phyloP scores from a whole-genome alignment of 2,888 invertebrate species.

The Dyspetes luteomarginatus region DNA sequence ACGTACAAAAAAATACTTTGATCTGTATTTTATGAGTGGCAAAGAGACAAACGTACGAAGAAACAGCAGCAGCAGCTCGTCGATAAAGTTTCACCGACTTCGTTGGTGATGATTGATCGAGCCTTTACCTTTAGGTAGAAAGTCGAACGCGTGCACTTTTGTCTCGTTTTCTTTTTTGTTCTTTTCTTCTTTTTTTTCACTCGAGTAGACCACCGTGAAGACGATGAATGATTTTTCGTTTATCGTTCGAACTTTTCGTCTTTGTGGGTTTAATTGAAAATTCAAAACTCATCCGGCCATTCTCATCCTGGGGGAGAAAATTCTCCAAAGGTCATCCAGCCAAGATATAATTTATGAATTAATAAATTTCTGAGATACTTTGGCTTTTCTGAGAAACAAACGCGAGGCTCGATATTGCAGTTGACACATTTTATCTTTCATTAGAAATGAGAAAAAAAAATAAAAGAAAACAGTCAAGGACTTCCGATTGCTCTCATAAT shows the following conservation, averaged over 20 bases:
- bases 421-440: not conserved
- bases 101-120: constrained; percentile 55
- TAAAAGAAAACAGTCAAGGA: too few species aligned
- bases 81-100: constrained; percentile 56
- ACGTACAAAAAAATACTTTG: constrained; percentile 16
- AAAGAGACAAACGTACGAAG: not conserved
- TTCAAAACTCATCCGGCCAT: constrained; percentile 2
- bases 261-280: not conserved
- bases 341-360: constrained; percentile 53
- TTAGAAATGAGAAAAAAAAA: not conserved
- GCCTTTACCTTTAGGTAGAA: constrained; percentile 43
- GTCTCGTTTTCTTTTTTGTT: constrained; percentile 35
- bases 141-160: constrained; percentile 49
- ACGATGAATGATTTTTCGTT: constrained; percentile 54
- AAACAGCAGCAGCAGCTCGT: constrained; percentile 6
- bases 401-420: not conserved
- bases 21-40: not conserved
- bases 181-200: constrained; percentile 40
- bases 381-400: constrained; percentile 22
- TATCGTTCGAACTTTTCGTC: constrained; percentile 18
- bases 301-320: not conserved
- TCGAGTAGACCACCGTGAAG: not conserved
- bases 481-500: not conserved
- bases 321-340: constrained; percentile 46
- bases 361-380: constrained; percentile 33